These are phyloP conservation scores for Lepus americanus DNA, from an alignment of 2,113 vertebrate species.

Conservation along the genomic window DNA sequence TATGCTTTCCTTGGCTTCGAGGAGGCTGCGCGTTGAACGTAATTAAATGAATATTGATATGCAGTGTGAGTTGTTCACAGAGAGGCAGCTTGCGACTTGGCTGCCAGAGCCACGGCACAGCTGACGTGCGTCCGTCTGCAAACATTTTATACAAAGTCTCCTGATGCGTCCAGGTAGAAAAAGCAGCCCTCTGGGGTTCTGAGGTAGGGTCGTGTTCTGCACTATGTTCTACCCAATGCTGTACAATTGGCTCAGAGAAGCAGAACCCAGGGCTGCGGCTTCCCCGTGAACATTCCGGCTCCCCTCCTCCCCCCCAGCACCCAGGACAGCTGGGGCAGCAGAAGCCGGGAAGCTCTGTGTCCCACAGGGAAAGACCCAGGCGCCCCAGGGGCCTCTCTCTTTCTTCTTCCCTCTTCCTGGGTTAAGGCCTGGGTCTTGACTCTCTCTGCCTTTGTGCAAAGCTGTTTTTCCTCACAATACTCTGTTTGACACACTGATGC, in stretches of 20 bases:
- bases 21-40: conserved; percentile 35
- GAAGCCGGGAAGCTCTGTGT: not conserved
- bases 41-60: conserved; percentile 67
- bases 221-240: conserved; percentile 26
- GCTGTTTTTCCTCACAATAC: conserved; percentile 28
- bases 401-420: conserved; percentile 38
- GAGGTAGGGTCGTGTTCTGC: not conserved
- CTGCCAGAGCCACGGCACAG: conserved; percentile 25
- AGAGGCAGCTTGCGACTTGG: conserved; percentile 63
- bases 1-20: conserved; percentile 67
- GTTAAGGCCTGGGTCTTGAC: conserved; percentile 52
- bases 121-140: not conserved
- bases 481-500: conserved; percentile 35
- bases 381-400: not conserved
- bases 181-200: not conserved
- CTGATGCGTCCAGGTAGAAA: conserved; percentile 36
- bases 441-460: conserved; percentile 54
- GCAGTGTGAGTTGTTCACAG: conserved; percentile 68
- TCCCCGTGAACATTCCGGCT: not conserved
- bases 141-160: not conserved
- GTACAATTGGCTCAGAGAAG: not conserved
- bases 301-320: not conserved
- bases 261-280: conserved; percentile 2
- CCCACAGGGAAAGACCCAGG: not conserved
- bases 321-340: conserved; percentile 7